Conservation (phyloP, 2,113 vertebrate species). For the Aphelocoma coerulescens region DNA sequence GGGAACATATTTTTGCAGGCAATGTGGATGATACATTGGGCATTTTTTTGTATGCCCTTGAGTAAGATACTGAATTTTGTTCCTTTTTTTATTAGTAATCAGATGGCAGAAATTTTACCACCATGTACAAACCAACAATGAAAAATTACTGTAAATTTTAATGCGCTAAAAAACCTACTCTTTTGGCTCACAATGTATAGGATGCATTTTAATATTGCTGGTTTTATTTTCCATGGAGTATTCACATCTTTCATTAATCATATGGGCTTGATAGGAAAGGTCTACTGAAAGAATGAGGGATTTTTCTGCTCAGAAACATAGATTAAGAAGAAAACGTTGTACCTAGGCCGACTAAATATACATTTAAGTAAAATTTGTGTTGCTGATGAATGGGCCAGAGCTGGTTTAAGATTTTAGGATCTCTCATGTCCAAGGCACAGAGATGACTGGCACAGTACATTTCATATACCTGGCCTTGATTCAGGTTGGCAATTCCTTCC, state of each 20-base stretch:
- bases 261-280: not conserved
- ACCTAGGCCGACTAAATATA: not conserved
- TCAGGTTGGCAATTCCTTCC: not conserved
- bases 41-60: not conserved
- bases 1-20: not conserved
- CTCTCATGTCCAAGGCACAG: not conserved
- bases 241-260: not conserved
- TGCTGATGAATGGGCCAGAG: not conserved
- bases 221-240: not conserved
- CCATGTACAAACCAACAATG: not conserved
- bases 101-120: not conserved
- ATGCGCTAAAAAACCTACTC: not conserved
- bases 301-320: not conserved
- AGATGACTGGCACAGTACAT: not conserved
- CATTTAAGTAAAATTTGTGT: not conserved
- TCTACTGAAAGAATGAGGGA: not conserved
- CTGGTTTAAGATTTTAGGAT: not conserved
- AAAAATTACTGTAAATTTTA: not conserved
- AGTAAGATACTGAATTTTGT: not conserved
- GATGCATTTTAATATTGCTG: not conserved
- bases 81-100: not conserved
- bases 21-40: not conserved
- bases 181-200: not conserved
- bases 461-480: not conserved
- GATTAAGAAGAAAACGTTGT: rapidly evolving